phyloP scores from a whole-genome alignment of 1,140 invertebrate genomes.

The Cherax quadricarinatus region DNA sequence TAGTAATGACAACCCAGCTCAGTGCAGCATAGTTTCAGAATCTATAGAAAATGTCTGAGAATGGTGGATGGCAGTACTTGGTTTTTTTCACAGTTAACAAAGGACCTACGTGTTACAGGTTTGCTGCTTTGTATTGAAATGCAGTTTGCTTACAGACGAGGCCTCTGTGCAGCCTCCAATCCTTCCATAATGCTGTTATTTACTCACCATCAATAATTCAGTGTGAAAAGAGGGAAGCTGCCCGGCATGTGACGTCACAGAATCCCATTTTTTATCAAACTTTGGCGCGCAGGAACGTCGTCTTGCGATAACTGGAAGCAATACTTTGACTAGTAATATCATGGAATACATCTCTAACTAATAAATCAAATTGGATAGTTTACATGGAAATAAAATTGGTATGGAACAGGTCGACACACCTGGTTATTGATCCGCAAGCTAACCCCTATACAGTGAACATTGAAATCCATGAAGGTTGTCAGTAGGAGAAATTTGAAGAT shows the following conservation, averaged over 20 bases:
- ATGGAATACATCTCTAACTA: not conserved
- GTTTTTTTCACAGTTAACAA: slow-evolving; percentile 66
- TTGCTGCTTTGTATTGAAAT: slow-evolving; percentile 3
- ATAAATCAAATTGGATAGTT: not conserved
- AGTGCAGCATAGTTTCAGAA: slow-evolving; percentile 31
- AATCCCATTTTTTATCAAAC: slow-evolving; percentile 66
- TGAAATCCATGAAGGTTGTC: slow-evolving; percentile 40
- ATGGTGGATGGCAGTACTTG: slow-evolving; percentile 33
- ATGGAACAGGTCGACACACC: slow-evolving; percentile 29
- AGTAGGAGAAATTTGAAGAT: slow-evolving; percentile 42
- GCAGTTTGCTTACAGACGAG: slow-evolving; percentile 34
- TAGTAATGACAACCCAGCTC: slow-evolving; percentile 40
- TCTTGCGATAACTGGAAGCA: slow-evolving; percentile 40
- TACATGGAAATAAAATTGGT: not conserved
- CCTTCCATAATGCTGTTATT: slow-evolving; percentile 13
- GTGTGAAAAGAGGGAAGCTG: slow-evolving; percentile 63
- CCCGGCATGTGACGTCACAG: slow-evolving; percentile 65
- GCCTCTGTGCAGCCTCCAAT: slow-evolving; percentile 26
- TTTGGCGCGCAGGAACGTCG: slow-evolving; percentile 61
- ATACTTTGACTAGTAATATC: not conserved
- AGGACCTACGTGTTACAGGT: slow-evolving; percentile 48
- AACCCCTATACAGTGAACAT: slow-evolving; percentile 65
- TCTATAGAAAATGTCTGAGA: slow-evolving; percentile 65
- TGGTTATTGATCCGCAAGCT: slow-evolving; percentile 61
- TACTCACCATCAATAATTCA: slow-evolving; percentile 61